phyloP scores from a whole-genome alignment of 2,888 invertebrate genomes.

The Notodonta dromedarius region DNA sequence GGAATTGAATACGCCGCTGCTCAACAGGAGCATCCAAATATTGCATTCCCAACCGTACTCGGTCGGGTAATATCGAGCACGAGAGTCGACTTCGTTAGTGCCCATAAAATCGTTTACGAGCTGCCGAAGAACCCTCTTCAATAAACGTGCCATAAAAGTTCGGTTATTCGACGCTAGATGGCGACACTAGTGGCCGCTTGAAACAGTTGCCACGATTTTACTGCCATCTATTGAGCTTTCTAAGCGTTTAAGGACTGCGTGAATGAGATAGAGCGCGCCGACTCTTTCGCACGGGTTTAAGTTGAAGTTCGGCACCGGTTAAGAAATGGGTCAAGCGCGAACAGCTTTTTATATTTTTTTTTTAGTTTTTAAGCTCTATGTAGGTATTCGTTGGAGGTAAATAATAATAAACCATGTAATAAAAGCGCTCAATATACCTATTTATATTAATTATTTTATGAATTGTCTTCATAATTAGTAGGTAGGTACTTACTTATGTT shows the following conservation, averaged over 20 bases:
- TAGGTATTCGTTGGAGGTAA: no score
- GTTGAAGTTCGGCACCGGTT: conserved; percentile 52
- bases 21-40: conserved; percentile 79
- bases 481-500: no score
- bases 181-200: conserved; percentile 80
- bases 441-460: no score
- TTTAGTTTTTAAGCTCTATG: no score
- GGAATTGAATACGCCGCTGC: conserved; percentile 79
- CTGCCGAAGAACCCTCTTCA: conserved; percentile 84
- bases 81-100: conserved; percentile 80
- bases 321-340: conserved; percentile 44
- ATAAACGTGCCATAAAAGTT: conserved; percentile 84
- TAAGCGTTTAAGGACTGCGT: conserved; percentile 68
- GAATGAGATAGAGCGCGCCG: conserved; percentile 46
- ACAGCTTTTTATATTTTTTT: neutral
- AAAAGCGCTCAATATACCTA: no score
- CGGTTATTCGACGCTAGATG: conserved; percentile 81
- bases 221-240: conserved; percentile 83
- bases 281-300: conserved; percentile 48
- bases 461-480: no score
- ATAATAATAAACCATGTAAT: no score
- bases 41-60: conserved; percentile 77
- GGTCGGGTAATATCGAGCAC: conserved; percentile 80
- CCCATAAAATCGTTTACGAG: conserved; percentile 84
- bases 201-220: conserved; percentile 79